phyloP scores from a whole-genome alignment of 1,140 invertebrate genomes.

The Aphidius ervi region DNA sequence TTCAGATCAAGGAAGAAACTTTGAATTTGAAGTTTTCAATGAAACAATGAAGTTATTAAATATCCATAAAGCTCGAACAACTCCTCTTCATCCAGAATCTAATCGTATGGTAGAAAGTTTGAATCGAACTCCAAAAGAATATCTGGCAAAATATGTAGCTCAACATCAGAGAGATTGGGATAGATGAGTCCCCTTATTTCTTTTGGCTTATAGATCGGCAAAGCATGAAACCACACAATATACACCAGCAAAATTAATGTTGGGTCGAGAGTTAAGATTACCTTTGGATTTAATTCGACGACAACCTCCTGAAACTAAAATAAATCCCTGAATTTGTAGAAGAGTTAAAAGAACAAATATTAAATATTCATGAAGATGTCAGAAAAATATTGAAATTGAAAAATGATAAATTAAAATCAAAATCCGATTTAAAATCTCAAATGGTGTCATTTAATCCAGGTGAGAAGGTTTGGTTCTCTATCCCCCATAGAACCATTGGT shows the following conservation, averaged over 20 bases:
- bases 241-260: conserved; percentile 13
- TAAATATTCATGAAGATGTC: too few species aligned
- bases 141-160: conserved; percentile 11
- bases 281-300: conserved; percentile 8
- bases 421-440: too few species aligned
- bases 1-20: conserved; percentile 44
- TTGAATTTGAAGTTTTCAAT: conserved; percentile 38
- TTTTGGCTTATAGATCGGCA: conserved; percentile 16
- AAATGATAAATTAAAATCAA: too few species aligned
- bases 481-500: too few species aligned
- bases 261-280: conserved; percentile 11
- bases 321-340: too few species aligned
- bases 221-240: conserved; percentile 15
- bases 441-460: too few species aligned
- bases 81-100: conserved; percentile 41
- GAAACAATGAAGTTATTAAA: conserved; percentile 30
- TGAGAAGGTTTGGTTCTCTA: too few species aligned
- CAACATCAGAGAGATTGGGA: conserved; percentile 16
- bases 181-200: conserved; percentile 16
- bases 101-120: conserved; percentile 45
- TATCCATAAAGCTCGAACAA: conserved; percentile 33
- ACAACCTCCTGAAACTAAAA: conserved; percentile 6
- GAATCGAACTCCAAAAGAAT: conserved; percentile 30
- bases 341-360: too few species aligned
- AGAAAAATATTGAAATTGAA: too few species aligned